Conservation (phyloP, 2,888 invertebrate genomes). For the Hydroisotoma schaefferi region DNA sequence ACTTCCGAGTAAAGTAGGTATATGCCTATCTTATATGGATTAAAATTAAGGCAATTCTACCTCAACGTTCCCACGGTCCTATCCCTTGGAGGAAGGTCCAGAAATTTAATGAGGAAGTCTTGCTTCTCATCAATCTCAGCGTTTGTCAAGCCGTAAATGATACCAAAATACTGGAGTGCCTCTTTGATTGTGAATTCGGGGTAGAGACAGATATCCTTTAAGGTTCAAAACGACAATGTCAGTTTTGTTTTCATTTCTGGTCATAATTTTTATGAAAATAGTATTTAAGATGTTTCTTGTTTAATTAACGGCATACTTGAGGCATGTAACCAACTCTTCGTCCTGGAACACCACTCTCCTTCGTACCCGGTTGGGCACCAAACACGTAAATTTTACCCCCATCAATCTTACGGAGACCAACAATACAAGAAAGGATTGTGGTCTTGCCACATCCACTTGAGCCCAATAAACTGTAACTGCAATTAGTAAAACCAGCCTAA, state of each 20-base stretch:
- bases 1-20: too few species aligned
- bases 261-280: too few species aligned
- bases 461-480: conserved; percentile 86
- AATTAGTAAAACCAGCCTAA: conserved; percentile 24
- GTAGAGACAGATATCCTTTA: conserved; percentile 80
- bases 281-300: too few species aligned
- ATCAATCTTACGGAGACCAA: conserved; percentile 79
- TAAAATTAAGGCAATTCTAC: conserved; percentile 50
- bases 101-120: conserved; percentile 37
- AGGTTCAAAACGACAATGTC: neutral
- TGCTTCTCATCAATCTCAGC: conserved; percentile 35
- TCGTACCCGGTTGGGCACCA: conserved; percentile 68
- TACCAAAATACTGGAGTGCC: conserved; percentile 40
- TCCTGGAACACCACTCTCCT: conserved; percentile 88
- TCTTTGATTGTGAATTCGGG: conserved; percentile 90
- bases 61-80: conserved; percentile 56
- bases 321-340: conserved; percentile 39
- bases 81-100: conserved; percentile 29
- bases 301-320: conserved; percentile 27
- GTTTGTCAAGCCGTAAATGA: conserved; percentile 34
- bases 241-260: too few species aligned
- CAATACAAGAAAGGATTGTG: conserved; percentile 84
- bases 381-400: conserved; percentile 84
- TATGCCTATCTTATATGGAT: neutral
- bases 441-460: conserved; percentile 89